Evolutionary conservation across 2,888 invertebrate species (phyloP).

Genomic region (Hemaris fuciformis): DNA sequence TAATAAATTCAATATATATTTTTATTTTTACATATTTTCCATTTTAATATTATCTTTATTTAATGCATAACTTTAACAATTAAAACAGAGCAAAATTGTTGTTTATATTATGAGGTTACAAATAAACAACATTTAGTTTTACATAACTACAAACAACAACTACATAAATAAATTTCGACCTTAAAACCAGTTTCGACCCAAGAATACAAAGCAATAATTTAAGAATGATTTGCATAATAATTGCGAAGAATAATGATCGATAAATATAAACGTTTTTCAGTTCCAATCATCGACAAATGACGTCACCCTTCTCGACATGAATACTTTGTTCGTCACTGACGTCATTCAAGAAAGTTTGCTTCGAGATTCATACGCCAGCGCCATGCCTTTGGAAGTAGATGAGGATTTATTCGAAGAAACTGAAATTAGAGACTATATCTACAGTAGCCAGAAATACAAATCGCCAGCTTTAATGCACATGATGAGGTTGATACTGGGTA

Average conservation of each 20-base stretch:
- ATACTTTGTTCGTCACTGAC: conserved; percentile 63
- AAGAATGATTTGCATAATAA: neutral
- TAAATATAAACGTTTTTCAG: conserved; percentile 29
- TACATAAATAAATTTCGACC: too few relatives aligned
- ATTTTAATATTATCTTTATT: too few relatives aligned
- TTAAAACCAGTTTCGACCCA: too few relatives aligned
- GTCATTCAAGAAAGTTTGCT: conserved; percentile 66
- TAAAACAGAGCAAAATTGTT: too few relatives aligned
- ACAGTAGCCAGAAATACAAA: conserved; percentile 55
- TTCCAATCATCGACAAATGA: conserved; percentile 43
- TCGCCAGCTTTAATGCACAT: conserved; percentile 62
- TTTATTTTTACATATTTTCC: too few relatives aligned
- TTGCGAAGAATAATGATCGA: neutral
- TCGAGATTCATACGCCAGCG: conserved; percentile 45
- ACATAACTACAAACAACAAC: too few relatives aligned
- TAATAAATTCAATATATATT: neutral
- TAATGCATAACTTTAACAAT: too few relatives aligned
- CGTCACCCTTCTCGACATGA: conserved; percentile 49
- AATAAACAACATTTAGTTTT: too few relatives aligned
- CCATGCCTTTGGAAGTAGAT: conserved; percentile 39
- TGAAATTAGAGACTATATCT: conserved; percentile 45
- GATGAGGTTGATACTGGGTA: conserved; percentile 49
- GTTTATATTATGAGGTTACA: neutral
- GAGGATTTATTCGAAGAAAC: conserved; percentile 46
- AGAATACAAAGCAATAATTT: too few relatives aligned